Conservation (phyloP, 1,140 invertebrate genomes). For the Helicorthomorpha holstii region DNA sequence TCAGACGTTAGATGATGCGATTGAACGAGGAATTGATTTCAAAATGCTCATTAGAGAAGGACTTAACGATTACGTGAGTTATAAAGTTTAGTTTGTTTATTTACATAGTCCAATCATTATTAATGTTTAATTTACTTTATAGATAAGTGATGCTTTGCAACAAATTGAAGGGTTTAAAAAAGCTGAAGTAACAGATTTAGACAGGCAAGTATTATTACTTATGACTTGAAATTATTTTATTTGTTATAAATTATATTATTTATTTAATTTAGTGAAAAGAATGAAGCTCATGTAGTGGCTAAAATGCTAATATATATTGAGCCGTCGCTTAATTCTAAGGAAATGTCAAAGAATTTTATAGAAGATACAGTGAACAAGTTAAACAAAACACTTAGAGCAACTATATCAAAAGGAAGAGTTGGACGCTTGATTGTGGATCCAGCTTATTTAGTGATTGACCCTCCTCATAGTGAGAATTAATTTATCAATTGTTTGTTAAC, state of each 20-base stretch:
- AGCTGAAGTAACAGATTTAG: slow-evolving; percentile 46
- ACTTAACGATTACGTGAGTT: not conserved
- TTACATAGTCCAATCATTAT: no score
- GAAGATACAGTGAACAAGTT: slow-evolving; percentile 17
- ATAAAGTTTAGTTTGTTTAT: not conserved
- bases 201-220: slow-evolving; percentile 37
- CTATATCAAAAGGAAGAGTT: slow-evolving; percentile 46
- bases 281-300: slow-evolving; percentile 31
- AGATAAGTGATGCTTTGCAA: slow-evolving; percentile 37
- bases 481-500: no score
- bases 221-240: slow-evolving; percentile 3
- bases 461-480: not conserved
- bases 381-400: slow-evolving; percentile 41
- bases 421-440: slow-evolving; percentile 57
- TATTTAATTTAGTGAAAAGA: slow-evolving; percentile 4
- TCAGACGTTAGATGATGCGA: not conserved
- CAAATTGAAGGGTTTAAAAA: slow-evolving; percentile 53
- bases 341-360: slow-evolving; percentile 34
- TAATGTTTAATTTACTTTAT: not conserved
- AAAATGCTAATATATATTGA: slow-evolving; percentile 47
- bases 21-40: slow-evolving; percentile 3
- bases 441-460: slow-evolving; percentile 17
- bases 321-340: no score
- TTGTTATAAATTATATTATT: slow-evolving; percentile 2
- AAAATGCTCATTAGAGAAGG: not conserved